Percentiles rank a stretch among this genome's conserved stretches.
Conservation (phyloP, 1,140 invertebrate genomes). For the Oreohelix idahoensis region DNA sequence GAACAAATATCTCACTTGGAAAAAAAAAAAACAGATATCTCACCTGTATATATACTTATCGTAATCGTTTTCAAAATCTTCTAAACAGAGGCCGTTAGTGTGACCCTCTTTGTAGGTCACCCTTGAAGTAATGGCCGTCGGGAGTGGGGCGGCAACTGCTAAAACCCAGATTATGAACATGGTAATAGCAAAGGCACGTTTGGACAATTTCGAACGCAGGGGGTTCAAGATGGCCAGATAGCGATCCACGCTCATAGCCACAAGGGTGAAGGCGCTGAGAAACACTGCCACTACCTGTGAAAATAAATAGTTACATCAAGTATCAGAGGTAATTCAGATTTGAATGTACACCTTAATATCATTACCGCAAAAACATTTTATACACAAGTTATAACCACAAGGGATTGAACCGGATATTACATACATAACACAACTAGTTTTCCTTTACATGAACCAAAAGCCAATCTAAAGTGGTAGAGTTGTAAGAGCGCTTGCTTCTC, state of each 20-base stretch:
- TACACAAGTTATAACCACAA: too few species aligned
- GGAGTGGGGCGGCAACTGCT: slow-evolving; percentile 54
- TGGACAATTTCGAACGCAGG: slow-evolving; percentile 83
- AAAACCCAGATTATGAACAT: slow-evolving; percentile 84
- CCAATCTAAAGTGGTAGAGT: too few species aligned
- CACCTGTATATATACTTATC: slow-evolving; percentile 78
- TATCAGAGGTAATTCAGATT: too few species aligned
- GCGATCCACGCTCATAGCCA: slow-evolving; percentile 96
- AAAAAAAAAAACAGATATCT: not conserved
- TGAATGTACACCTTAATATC: too few species aligned
- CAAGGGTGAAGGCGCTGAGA: slow-evolving; percentile 91
- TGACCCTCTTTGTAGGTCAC: slow-evolving; percentile 41
- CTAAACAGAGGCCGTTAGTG: slow-evolving; percentile 50
- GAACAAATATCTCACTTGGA: not conserved
- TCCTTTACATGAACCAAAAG: too few species aligned
- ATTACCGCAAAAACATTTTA: too few species aligned
- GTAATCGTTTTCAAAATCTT: slow-evolving; percentile 46
- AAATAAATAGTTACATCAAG: too few species aligned
- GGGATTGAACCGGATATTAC: too few species aligned
- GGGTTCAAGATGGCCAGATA: slow-evolving; percentile 96
- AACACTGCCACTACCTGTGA: slow-evolving; percentile 93
- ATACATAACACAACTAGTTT: too few species aligned
- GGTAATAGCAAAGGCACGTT: slow-evolving; percentile 79
- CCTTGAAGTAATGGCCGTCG: slow-evolving; percentile 56
- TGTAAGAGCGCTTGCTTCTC: too few species aligned